Evolutionary conservation across 2,797 vertebrate genomes (phyloP), one percentile per base, ranked within the genome.

Genomic region (Holocentrus rufus): DNA sequence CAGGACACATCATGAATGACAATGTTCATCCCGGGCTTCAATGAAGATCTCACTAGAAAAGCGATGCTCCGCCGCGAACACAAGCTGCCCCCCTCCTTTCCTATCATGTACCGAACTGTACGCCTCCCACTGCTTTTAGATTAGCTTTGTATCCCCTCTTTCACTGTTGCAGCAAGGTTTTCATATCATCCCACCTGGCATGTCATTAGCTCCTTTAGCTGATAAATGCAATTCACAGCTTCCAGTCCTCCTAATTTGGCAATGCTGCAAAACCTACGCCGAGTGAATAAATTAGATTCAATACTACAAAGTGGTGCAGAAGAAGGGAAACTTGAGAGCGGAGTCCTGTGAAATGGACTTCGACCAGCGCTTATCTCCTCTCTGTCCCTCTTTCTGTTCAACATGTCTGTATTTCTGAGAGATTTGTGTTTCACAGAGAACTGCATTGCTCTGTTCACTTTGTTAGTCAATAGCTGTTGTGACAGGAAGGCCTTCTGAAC

Each of bases 201-300:
- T 69, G 77, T 75, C 31, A 52, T 85, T 89, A 77, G 89, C 86
- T 90, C 76, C 70, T 83, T 82, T 79, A 36, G 67, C 82, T 89
- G 86, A 90, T 89, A 85, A 91, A 92, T 84, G 81, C 80, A 85
- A 87, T 81, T 88, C 85, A 66, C 81, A 88, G 79, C 81, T 87
- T 85, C 88, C 67, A 84, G 83, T 81, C 75, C 65, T 77, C 25
- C 76, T 84, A 88, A 91, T 77, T 88, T 72, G 70, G 67, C 73
- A 68, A 58, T 65, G 76, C 78, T 71, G 52, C 80, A 72, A 53
- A 70, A 72, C 70, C 50, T 69, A 62, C 9, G 22, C 60, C 64
- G 25, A 52, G 65, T 73, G 76, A 88, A 87, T 90, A 86, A 80
- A 91, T 91, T 80, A 85, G 65, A 82, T 83, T 82, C 49, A 18